phyloP scores from a whole-genome alignment of 2,888 invertebrate species.

The Calliphora vomitoria region DNA sequence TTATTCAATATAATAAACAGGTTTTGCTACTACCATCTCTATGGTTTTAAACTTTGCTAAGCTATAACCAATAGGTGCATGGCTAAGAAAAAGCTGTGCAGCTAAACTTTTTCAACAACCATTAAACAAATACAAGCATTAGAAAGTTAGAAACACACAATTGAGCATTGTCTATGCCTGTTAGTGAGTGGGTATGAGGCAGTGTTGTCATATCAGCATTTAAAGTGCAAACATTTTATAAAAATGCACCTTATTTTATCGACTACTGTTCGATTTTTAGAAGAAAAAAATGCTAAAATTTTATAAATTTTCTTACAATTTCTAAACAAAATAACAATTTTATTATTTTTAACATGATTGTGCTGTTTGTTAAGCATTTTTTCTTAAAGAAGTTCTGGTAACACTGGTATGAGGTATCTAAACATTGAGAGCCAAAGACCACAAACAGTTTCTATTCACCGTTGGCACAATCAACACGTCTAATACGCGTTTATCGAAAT shows the following conservation, averaged over 20 bases:
- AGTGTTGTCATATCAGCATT: too few species aligned
- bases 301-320: too few species aligned
- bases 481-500: background rate
- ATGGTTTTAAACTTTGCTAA: constrained; percentile 1
- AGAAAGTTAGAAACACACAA: background rate
- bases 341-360: too few species aligned
- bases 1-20: background rate
- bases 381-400: too few species aligned
- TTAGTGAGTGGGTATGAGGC: background rate
- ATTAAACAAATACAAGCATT: background rate
- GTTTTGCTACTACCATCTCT: background rate
- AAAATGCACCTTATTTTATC: too few species aligned
- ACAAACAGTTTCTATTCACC: constrained; percentile 62
- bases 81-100: constrained; percentile 11
- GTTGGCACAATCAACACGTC: constrained; percentile 27
- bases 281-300: too few species aligned
- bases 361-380: too few species aligned
- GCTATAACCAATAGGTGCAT: too few species aligned
- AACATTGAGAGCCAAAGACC: constrained; percentile 25
- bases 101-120: constrained; percentile 7
- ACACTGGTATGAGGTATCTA: background rate
- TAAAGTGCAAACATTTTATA: too few species aligned
- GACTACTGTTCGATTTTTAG: too few species aligned
- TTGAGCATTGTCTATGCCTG: background rate
- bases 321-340: too few species aligned